Evolutionary conservation across 2,888 invertebrate genomes (phyloP).

Genomic region (Drosophila kokeensis): DNA sequence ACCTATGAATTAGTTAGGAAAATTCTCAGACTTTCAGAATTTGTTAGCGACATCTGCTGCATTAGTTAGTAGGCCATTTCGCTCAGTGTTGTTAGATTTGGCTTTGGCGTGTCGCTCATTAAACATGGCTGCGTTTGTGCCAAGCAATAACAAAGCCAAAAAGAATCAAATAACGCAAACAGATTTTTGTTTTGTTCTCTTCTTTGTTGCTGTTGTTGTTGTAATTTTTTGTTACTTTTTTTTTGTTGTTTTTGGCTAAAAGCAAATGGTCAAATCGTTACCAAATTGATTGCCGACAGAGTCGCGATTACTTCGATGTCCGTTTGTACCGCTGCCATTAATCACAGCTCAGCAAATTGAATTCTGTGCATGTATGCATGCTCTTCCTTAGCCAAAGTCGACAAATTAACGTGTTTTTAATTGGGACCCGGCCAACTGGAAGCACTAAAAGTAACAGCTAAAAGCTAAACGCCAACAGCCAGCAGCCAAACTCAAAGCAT

Average conservation of each 20-base stretch:
- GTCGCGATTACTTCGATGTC: constrained; percentile 32
- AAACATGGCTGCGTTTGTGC: constrained; percentile 58
- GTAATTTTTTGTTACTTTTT: background rate
- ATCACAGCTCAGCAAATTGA: constrained; percentile 71
- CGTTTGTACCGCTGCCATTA: constrained; percentile 44
- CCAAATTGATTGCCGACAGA: constrained; percentile 49
- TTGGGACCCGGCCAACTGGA: constrained; percentile 53
- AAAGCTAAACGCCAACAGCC: constrained; percentile 34
- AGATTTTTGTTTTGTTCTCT: background rate
- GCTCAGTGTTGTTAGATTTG: constrained; percentile 29
- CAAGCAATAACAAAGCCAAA: constrained; percentile 48
- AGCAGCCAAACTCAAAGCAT: constrained; percentile 37
- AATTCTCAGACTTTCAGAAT: too few relatives aligned
- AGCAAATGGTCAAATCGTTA: constrained; percentile 37
- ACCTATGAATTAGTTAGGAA: too few relatives aligned
- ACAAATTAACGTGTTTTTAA: constrained; percentile 78
- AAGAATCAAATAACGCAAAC: constrained; percentile 34
- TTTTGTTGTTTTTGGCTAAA: constrained; percentile 17
- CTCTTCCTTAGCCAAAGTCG: constrained; percentile 54
- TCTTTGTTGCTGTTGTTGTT: background rate
- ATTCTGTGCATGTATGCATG: constrained; percentile 59
- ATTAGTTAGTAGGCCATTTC: constrained; percentile 6
- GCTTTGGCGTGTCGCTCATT: constrained; percentile 45
- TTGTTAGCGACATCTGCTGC: background rate
- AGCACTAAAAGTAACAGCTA: constrained; percentile 57